Base-by-base conservation (phyloP, 2,888 invertebrate genomes). In the Drosophila ochracea region DNA sequence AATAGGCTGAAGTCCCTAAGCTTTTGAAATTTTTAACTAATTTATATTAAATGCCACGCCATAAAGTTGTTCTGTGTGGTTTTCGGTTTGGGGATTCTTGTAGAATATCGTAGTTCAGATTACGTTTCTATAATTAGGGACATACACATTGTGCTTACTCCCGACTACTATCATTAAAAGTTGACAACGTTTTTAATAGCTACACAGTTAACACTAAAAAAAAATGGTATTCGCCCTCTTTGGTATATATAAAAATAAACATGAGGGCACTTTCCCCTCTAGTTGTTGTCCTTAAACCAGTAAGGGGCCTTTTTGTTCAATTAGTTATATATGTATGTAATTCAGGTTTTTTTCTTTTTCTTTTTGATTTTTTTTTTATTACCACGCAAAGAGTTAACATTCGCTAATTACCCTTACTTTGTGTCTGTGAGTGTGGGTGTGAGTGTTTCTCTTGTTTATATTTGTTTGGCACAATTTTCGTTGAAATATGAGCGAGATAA, bases 21-120 rank as follows among this genome's bases (percentile, higher is more conserved):
- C 37, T 30, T 66, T 41, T 55, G 16, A 59, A 67, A 41, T 49
- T 37, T 55, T 31, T 19, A 63, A 69, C 75, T 73, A 55, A 55
- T 68, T 57, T 53, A 30, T 84, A 76, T 80, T 85, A 85, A 85
- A 85, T 85, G 88, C 85, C 89, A 87, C 83, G 67, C 63, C 76
- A 71, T 87, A 76, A 89, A 84, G 84, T 84, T 89, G 58, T 71
- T 64, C 58, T 61, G 60, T 61, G 47, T 58, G 47, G 43, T 49
- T 43, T 28, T 21, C 28, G 58, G 53, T 47, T 39, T 31, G 50
- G 49, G 28, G 16, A 25, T 58, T 59, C 52, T 54, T 25, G 35
- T 53, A 50, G 39, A 61, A 52, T 74, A 55, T 63, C 63, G 10
- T 52, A 66, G 58, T 61, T 64, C 41, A 13, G 31, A 33, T 59